Percentiles rank a stretch among this genome's conserved stretches.
Conservation (phyloP, 2,113 vertebrate genomes). For the Aphelocoma coerulescens region DNA sequence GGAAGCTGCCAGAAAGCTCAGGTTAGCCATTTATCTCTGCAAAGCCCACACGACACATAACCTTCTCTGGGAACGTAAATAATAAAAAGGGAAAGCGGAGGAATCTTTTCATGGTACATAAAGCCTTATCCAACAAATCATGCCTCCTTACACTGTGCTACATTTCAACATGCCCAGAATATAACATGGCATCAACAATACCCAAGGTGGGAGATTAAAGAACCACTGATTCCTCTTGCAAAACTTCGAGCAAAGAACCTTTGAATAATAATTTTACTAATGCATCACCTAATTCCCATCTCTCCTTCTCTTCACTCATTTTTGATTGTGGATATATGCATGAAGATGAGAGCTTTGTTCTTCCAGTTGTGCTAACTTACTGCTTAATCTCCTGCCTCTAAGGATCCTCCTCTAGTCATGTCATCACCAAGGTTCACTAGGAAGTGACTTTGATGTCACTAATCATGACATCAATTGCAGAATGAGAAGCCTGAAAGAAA, state of each 20-base stretch:
- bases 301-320: not conserved
- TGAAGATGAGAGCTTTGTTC: constrained; percentile 8
- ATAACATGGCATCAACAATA: not conserved
- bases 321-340: not conserved
- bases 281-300: not conserved
- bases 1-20: constrained; percentile 12
- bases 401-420: not conserved
- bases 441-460: constrained; percentile 1
- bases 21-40: not conserved
- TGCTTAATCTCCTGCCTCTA: constrained; percentile 3
- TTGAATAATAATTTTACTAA: constrained; percentile 13
- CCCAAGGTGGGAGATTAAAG: constrained; percentile 27
- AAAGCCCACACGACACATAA: constrained; percentile 1
- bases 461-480: not conserved
- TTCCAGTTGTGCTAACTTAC: not conserved
- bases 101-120: constrained; percentile 26
- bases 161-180: not conserved
- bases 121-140: constrained; percentile 12
- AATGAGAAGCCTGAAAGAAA: constrained; percentile 11
- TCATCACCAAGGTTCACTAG: not conserved
- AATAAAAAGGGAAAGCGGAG: constrained; percentile 5
- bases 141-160: not conserved
- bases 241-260: not conserved
- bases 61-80: constrained; percentile 46
- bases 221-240: not conserved